Evolutionary conservation across 2,113 vertebrate genomes (phyloP), one percentile per base, ranked within the genome.

Genomic region (Mustelus asterias): DNA sequence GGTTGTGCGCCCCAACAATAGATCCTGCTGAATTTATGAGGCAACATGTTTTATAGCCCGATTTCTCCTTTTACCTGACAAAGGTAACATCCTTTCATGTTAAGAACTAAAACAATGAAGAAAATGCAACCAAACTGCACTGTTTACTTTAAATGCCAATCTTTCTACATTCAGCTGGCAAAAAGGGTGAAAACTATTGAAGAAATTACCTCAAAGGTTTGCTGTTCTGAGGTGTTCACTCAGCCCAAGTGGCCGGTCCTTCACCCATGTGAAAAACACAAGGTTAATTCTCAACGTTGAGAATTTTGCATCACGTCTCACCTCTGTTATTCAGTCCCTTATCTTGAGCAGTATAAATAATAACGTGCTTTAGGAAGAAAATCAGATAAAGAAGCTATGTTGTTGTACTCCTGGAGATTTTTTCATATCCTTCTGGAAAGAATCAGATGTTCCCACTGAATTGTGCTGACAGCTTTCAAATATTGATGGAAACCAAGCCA

Each of bases 321-420:
- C 48, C 88, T 48, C n/a, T 94, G 63, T 60, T 20, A 22, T 63
- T 54, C 67, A 67, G 63, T 9, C n/a, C 24, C n/a, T 9, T 1
- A 60, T 90, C 44, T 60, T 13, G 60, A 33, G 90, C 67, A 37
- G 10, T 65, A 37, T 20, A 22, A 93, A 93, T 94, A 94, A 94
- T 93, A 93, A 93, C 29, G 20, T 94, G 63, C 60, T 65, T 94
- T 20, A 67, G 29, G 63, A 67, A 94, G 90, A n/a, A 94, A 94
- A 67, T 20, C 58, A 94, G 60, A 94, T 48, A 67, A 94, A 65
- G 90, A 67, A 94, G 60, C 13, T 67, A n/a, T 14, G 18, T 44
- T n/a, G 37, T 60, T 65, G 90, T 48, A 33, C 86, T 58, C 22
- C 86, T 89, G 16, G 33, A 93, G 29, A 22, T n/a, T 67, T 94